A percentile compares a stretch with the other conserved stretches of the same genome.
Conservation (phyloP, 2,113 vertebrate genomes). For the Thamnaconus septentrionalis region DNA sequence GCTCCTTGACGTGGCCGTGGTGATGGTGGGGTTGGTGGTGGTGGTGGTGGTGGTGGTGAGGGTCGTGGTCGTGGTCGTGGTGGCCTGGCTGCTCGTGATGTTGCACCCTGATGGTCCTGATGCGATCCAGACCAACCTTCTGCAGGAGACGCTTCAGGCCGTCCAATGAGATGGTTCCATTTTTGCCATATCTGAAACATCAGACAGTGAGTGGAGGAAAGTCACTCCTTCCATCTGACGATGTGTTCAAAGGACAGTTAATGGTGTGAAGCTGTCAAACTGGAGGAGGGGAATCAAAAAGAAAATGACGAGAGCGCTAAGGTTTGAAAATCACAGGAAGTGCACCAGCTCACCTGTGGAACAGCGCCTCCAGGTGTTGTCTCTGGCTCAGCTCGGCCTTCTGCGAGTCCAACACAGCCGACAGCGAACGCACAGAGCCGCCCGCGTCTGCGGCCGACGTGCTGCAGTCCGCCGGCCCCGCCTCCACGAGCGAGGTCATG, state of each 20-base stretch:
- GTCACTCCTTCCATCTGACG: not conserved
- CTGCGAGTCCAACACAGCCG: conserved; percentile 70
- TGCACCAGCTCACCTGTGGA: conserved; percentile 78
- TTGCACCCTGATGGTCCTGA: conserved; percentile 77
- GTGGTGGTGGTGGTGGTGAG: not conserved
- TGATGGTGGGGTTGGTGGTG: too few species aligned
- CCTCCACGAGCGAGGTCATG: not conserved
- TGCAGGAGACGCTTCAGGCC: conserved; percentile 86
- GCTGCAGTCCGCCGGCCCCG: conserved; percentile 15
- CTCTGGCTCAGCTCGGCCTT: conserved; percentile 78
- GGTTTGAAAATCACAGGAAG: too few species aligned
- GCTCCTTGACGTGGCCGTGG: too few species aligned
- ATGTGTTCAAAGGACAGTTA: not conserved
- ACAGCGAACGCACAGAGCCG: not conserved
- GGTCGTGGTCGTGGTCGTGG: conserved; percentile 24
- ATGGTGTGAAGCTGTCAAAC: not conserved
- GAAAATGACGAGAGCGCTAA: too few species aligned
- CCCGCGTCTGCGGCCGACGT: not conserved
- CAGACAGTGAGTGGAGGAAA: accelerated
- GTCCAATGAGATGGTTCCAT: conserved; percentile 86
- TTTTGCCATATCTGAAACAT: conserved; percentile 76
- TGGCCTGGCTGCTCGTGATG: conserved; percentile 64
- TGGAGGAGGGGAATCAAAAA: too few species aligned
- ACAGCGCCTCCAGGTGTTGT: conserved; percentile 87
- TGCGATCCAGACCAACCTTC: conserved; percentile 84